Evolutionary conservation across 2,113 vertebrate genomes (phyloP).

Genomic region (Asarcornis scutulata): DNA sequence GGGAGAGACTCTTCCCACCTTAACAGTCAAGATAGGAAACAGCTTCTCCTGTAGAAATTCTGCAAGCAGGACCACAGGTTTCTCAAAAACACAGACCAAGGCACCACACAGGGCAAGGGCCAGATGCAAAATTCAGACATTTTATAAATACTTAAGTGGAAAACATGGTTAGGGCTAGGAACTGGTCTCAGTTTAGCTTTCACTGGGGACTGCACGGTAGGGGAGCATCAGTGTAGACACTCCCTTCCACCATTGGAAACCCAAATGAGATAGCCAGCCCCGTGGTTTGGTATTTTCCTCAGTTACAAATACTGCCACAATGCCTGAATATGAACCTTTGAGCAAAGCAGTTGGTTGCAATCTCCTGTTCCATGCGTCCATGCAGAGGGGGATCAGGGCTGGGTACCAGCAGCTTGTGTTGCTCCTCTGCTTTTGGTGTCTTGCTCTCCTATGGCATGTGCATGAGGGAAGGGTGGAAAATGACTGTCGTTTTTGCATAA

Average conservation of each 20-base stretch:
- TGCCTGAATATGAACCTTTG: neutral
- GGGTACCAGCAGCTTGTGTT: neutral
- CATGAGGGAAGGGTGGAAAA: neutral
- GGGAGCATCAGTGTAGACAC: neutral
- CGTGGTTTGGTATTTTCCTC: accelerated
- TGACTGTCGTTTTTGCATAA: accelerated
- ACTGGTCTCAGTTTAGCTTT: neutral
- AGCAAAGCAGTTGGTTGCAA: neutral
- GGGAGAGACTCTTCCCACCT: neutral
- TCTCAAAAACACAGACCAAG: accelerated
- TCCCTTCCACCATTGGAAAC: neutral
- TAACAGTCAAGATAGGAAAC: neutral
- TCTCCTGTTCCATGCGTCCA: accelerated
- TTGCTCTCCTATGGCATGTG: accelerated
- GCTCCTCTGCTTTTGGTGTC: neutral
- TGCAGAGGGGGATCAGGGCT: neutral
- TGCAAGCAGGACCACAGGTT: neutral
- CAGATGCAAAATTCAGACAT: accelerated
- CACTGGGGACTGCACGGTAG: neutral
- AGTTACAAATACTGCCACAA: neutral
- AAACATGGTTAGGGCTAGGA: neutral
- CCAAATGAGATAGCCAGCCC: accelerated
- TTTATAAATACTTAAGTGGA: neutral
- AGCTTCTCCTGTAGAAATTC: neutral
- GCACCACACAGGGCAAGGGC: neutral